Base-by-base conservation (phyloP, 2,888 invertebrate genomes). In the Sinhomidia bicolor region DNA sequence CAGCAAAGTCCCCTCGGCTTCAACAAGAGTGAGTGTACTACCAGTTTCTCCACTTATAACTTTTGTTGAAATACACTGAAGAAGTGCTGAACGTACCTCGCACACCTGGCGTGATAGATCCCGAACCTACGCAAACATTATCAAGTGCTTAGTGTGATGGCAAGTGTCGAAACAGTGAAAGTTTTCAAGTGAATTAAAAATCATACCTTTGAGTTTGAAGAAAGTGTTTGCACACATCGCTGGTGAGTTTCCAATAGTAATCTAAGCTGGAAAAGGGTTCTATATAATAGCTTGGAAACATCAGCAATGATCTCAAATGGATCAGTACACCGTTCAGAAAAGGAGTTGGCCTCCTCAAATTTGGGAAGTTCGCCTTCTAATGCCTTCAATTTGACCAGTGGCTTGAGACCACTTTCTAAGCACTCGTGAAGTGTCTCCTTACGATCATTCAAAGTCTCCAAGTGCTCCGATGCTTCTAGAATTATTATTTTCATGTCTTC, bases 361-460 rank as follows among this genome's bases (percentile, higher is more conserved):
- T 88, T 90, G 6, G 93, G 93, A 47, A 93, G 92, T 89, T 93
- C 94, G 86, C 95, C 96, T 36, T 96, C 96, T 79, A 96, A 94
- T 0, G 96, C 94, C 91, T 96, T 96, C 85, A 97, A 94, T 93
- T 98, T 98, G 85, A 96, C 95, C 0, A 96, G 95, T 1, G 97
- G 96, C 93, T 97, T 97, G 0, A 97, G 93, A 1, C 93, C 95
- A 79, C 97, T 95, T 93, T 98, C 97, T 93, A 96, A 94, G 93
- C 96, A 96, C 97, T 97, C 89, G 47, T 85, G 90, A 12, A 90
- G 80, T 10, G 98, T 97, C 93, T 99, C 98, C 92, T 97, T 96
- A 89, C 97, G 95, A 93, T 99, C 98, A 92, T 98, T 96, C 93
- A 98, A 98, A 0, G 98, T 99, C 93, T 99, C 99, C 91, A 98